Evolutionary conservation across 2,888 invertebrate species (phyloP).

Genomic region (Teinopalpus imperialis): DNA sequence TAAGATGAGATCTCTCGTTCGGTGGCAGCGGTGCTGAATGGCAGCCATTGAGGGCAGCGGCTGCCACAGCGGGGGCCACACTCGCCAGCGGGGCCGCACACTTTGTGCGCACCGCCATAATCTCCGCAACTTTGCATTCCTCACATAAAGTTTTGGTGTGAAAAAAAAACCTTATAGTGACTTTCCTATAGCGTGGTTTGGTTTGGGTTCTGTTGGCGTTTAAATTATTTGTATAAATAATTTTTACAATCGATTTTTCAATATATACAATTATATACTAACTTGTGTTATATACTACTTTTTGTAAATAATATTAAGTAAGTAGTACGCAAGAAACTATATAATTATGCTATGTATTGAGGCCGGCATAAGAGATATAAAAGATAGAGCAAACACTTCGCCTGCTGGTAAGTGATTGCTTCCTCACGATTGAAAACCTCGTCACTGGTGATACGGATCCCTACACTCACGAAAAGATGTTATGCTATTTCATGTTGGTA

Average conservation of each 20-base stretch:
- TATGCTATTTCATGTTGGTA: no score
- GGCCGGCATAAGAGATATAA: no score
- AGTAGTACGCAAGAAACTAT: no score
- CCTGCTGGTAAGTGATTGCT: no score
- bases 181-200: constrained; percentile 21
- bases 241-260: background rate
- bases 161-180: constrained; percentile 45
- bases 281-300: no score
- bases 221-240: background rate
- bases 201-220: constrained; percentile 40
- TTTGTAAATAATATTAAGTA: no score
- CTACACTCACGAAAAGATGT: no score
- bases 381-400: no score
- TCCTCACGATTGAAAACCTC: no score
- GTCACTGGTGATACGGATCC: no score
- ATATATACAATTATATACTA: background rate
- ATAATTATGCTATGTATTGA: no score
- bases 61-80: constrained; percentile 32
- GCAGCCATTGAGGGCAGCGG: constrained; percentile 17
- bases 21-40: constrained; percentile 1
- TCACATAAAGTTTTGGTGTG: constrained; percentile 60
- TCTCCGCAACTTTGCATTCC: constrained; percentile 70
- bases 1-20: constrained; percentile 14
- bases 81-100: constrained; percentile 12
- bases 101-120: constrained; percentile 48